Evolutionary conservation across 2,888 invertebrate genomes (phyloP), one percentile per base, ranked within the genome.

Genomic region (Ptilodon capucinus): DNA sequence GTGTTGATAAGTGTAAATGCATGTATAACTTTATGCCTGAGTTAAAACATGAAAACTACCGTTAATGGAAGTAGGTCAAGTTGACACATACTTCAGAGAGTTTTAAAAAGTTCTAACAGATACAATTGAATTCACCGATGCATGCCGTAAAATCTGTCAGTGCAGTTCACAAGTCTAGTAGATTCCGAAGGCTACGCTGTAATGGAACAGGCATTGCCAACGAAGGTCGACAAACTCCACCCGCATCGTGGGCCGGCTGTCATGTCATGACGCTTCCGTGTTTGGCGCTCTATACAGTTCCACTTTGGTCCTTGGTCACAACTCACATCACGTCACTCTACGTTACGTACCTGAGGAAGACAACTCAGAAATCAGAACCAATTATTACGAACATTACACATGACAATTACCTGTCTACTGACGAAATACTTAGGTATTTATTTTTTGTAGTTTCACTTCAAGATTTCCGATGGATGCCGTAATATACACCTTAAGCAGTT

Each of bases 141-240:
- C n/a, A 28, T 28, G 8, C 8, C 23, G 23, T 8, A 23, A 14
- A 14, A 14, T 0, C 8, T 8, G 32, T 2, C 2, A 9, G 32
- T 14, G 8, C 14, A 14, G 6, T 25, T 16, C 39, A 32, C 47
- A 46, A 23, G 35, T 78, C 74, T 71, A 62, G 48, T 60, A 66
- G 68, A 59, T 57, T 57, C 52, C 25, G 54, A 69, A 48, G 46
- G 23, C 68, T 65, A 55, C 43, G 44, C 23, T 59, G 48, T 51
- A 64, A 67, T 67, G 68, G 63, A 71, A 68, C 76, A 65, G 66
- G 68, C 72, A 65, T 60, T 60, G 62, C 68, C 63, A 64, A 36
- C 68, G 79, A 80, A 80, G 82, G 81, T 82, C 82, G 78, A 76
- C 76, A 82, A 83, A 82, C 82, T 76, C 75, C 51, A 64, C 58